A percentile compares a stretch with the other conserved stretches of the same genome.
phyloP scores from a whole-genome alignment of 2,113 vertebrate genomes.

The cattle (Bos taurus) region ARS-UCD2.0 NC_037342.1:80345501-80346000 shows the following conservation, averaged over 20 bases:
- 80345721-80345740: neutral
- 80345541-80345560: neutral
- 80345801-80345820: neutral
- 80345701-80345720: neutral
- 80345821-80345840: slow-evolving; percentile 45
- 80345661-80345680: neutral
- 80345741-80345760: neutral
- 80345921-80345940: slow-evolving; percentile 33
- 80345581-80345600: neutral
- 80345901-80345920: neutral
- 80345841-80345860: slow-evolving; percentile 23
- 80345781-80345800: neutral
- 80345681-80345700: neutral
- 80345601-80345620: neutral
- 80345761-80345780: neutral
- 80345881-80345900: slow-evolving; percentile 50
- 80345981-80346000: fast-evolving
- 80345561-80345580: neutral
- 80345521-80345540: neutral
- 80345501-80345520: neutral
- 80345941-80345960: neutral
- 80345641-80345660: neutral
- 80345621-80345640: neutral
- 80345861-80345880: slow-evolving; percentile 7
- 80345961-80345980: neutral